A percentile compares a stretch with the other conserved stretches of the same genome.
Evolutionary conservation across 1,140 invertebrate genomes (phyloP).

Genomic region (Neuroterus valhalla): DNA sequence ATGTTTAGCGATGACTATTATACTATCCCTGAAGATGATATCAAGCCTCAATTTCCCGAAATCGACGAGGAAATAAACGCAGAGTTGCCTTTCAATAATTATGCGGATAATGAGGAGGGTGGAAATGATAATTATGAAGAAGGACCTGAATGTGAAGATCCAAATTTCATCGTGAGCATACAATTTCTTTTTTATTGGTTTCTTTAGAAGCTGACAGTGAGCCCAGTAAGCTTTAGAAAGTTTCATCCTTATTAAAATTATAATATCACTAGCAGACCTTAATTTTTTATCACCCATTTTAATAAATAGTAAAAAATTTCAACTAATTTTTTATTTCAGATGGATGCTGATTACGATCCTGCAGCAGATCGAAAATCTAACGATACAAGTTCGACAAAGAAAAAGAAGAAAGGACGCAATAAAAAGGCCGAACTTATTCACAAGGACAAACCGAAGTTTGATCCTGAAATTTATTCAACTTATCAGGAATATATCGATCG

Average conservation of each 20-base stretch:
- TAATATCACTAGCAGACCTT: slow-evolving; percentile 14
- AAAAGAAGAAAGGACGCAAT: slow-evolving; percentile 79
- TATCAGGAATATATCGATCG: slow-evolving; percentile 95
- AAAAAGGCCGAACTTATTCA: slow-evolving; percentile 84
- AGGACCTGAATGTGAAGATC: slow-evolving; percentile 83
- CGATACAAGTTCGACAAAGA: slow-evolving; percentile 77
- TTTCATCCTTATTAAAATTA: too few relatives aligned
- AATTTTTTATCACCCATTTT: slow-evolving; percentile 21
- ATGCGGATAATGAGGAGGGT: slow-evolving; percentile 70
- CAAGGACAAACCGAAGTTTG: slow-evolving; percentile 86
- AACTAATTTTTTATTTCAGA: slow-evolving; percentile 76
- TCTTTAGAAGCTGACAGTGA: slow-evolving; percentile 18
- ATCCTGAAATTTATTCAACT: slow-evolving; percentile 82
- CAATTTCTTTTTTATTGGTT: slow-evolving; percentile 23
- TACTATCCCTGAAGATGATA: slow-evolving; percentile 79
- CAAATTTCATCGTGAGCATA: slow-evolving; percentile 84
- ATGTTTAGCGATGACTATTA: slow-evolving; percentile 94
- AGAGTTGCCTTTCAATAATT: slow-evolving; percentile 86
- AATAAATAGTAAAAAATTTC: slow-evolving; percentile 18
- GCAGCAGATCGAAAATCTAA: slow-evolving; percentile 77
- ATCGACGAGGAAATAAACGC: slow-evolving; percentile 85
- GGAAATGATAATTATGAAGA: slow-evolving; percentile 61
- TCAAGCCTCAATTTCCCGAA: slow-evolving; percentile 88
- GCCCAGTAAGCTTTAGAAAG: too few relatives aligned
- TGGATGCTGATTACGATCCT: slow-evolving; percentile 91